These are phyloP conservation scores for Ellobius talpinus DNA, from an alignment of 2,113 vertebrate genomes.

Conservation along the genomic window DNA sequence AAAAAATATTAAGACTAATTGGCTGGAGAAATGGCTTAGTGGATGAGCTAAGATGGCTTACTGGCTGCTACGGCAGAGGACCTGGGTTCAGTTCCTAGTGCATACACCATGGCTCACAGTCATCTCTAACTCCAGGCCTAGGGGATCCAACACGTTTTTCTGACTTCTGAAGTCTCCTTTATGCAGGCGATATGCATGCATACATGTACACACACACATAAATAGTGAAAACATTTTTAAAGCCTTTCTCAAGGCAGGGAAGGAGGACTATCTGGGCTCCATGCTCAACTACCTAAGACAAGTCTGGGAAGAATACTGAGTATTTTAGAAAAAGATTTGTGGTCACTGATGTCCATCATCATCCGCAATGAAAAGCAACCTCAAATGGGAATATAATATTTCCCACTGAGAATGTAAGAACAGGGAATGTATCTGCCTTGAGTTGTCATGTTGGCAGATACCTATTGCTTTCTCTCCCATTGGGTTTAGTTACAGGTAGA, in stretches of 20 bases:
- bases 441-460: neutral
- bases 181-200: neutral
- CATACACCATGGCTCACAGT: neutral
- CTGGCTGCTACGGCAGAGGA: neutral
- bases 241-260: neutral
- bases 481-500: too few species aligned
- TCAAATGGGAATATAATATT: neutral
- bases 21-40: neutral
- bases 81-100: neutral
- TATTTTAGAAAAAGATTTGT: neutral
- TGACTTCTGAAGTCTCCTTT: neutral
- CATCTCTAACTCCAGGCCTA: neutral
- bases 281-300: neutral
- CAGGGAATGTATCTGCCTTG: too few species aligned
- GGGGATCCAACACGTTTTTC: neutral
- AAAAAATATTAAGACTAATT: neutral
- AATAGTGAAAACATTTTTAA: neutral
- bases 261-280: neutral
- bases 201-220: neutral
- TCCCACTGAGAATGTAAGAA: neutral
- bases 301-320: neutral
- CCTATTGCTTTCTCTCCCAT: neutral
- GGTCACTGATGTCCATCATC: neutral
- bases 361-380: neutral
- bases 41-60: neutral